A percentile compares a stretch with the other conserved stretches of the same genome.
These are phyloP conservation scores for Colossoma macropomum DNA, from an alignment of 2,113 vertebrate genomes.

Conservation along the genomic window DNA sequence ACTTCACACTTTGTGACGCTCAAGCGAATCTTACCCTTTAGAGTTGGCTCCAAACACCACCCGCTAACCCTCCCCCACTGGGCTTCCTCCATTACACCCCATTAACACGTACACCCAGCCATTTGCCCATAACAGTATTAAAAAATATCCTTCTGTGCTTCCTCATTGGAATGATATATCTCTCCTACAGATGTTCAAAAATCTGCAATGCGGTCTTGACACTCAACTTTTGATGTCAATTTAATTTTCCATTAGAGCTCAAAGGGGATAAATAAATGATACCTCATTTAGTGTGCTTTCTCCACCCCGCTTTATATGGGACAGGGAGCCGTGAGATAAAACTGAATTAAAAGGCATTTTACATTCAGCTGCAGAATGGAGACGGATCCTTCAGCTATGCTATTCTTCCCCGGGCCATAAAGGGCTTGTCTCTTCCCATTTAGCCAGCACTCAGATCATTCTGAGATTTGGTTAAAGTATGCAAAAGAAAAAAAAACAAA, in stretches of 20 bases:
- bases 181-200: slow-evolving; percentile 15
- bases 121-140: slow-evolving; percentile 14
- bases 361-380: not conserved
- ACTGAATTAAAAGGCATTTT: slow-evolving; percentile 28
- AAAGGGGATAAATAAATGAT: slow-evolving; percentile 52
- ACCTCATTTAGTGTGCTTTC: slow-evolving; percentile 24
- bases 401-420: slow-evolving; percentile 19
- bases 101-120: slow-evolving; percentile 8
- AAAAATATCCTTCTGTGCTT: slow-evolving; percentile 1
- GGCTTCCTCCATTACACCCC: not conserved
- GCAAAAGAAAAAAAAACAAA: not conserved
- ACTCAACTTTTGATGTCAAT: slow-evolving; percentile 48
- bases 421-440: slow-evolving; percentile 38
- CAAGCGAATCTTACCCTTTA: slow-evolving; percentile 28
- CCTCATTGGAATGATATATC: slow-evolving; percentile 9
- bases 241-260: slow-evolving; percentile 55
- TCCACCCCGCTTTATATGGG: slow-evolving; percentile 2
- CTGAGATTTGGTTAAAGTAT: slow-evolving; percentile 6
- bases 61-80: not conserved
- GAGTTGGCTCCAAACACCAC: slow-evolving; percentile 49
- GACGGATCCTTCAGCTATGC: not conserved
- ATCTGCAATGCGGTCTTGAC: slow-evolving; percentile 25
- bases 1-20: slow-evolving; percentile 8
- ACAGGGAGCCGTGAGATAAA: slow-evolving; percentile 27
- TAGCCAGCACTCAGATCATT: slow-evolving; percentile 39